phyloP scores from a whole-genome alignment of 2,113 vertebrate species.

The Tricholaema leucomelas region DNA sequence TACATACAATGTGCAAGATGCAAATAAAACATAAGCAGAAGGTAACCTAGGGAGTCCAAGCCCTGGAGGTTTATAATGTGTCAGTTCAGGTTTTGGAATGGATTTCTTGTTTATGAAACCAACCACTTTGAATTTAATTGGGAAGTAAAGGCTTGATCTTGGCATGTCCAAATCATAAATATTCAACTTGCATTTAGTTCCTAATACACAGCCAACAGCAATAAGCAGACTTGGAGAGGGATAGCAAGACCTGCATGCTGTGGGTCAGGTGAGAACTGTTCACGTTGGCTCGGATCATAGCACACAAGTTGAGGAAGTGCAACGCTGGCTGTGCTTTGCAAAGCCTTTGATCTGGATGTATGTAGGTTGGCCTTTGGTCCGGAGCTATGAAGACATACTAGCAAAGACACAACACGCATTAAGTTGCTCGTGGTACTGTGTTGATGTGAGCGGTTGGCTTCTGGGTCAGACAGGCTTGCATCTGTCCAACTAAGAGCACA shows the following conservation, averaged over 20 bases:
- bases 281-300: not conserved
- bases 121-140: conserved; percentile 25
- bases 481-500: not conserved
- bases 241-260: not conserved
- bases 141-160: conserved; percentile 20
- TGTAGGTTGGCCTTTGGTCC: not conserved
- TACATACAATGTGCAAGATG: not conserved
- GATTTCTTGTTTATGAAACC: conserved; percentile 40
- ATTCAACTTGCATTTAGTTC: not conserved
- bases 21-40: conserved; percentile 20
- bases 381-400: not conserved
- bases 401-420: rapidly evolving
- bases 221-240: not conserved
- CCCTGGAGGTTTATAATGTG: not conserved
- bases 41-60: not conserved
- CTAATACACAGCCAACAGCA: not conserved
- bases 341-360: rapidly evolving
- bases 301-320: not conserved
- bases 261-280: not conserved
- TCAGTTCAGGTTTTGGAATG: conserved; percentile 16
- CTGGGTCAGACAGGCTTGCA: conserved; percentile 4
- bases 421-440: not conserved
- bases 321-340: not conserved
- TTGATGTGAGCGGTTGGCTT: not conserved
- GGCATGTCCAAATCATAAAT: conserved; percentile 32